Conservation (phyloP, 1,140 invertebrate genomes). For the Hirudo medicinalis region DNA sequence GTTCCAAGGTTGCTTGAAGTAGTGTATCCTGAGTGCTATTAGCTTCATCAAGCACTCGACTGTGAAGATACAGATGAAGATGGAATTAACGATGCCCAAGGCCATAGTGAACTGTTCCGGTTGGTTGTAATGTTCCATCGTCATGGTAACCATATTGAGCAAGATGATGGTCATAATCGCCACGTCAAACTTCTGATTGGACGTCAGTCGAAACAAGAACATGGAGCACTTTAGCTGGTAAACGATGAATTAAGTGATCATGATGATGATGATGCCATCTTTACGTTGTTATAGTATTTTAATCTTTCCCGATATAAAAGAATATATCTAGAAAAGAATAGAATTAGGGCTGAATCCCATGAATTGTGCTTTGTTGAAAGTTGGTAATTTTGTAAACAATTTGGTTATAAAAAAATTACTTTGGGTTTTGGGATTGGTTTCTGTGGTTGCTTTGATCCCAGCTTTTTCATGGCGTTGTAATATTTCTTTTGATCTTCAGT, state of each 20-base stretch:
- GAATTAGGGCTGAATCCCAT: too few relatives aligned
- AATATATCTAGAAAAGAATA: too few relatives aligned
- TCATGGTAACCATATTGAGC: slow-evolving; percentile 97
- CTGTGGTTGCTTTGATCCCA: slow-evolving; percentile 91
- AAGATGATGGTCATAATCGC: slow-evolving; percentile 98
- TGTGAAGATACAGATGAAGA: slow-evolving; percentile 96
- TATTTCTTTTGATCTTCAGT: slow-evolving; percentile 99
- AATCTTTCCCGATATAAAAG: too few relatives aligned
- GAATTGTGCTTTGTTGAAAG: too few relatives aligned
- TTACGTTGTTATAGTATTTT: too few relatives aligned
- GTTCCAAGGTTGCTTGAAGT: slow-evolving; percentile 98
- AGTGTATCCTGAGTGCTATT: slow-evolving; percentile 87
- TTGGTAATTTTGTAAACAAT: too few relatives aligned
- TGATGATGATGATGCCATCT: too few relatives aligned
- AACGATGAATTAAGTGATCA: too few relatives aligned
- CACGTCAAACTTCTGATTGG: slow-evolving; percentile 98
- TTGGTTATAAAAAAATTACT: slow-evolving; percentile 22
- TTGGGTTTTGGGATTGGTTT: slow-evolving; percentile 90
- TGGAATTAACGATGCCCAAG: slow-evolving; percentile 79
- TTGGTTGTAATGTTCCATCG: slow-evolving; percentile 86
- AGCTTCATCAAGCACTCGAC: slow-evolving; percentile 93
- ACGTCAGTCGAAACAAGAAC: slow-evolving; percentile 90
- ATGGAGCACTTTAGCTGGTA: slow-evolving; percentile 80
- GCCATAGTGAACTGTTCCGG: slow-evolving; percentile 61
- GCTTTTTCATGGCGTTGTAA: slow-evolving; percentile 99